phyloP scores from a whole-genome alignment of 2,888 invertebrate species.

The Ectemnius cavifrons region DNA sequence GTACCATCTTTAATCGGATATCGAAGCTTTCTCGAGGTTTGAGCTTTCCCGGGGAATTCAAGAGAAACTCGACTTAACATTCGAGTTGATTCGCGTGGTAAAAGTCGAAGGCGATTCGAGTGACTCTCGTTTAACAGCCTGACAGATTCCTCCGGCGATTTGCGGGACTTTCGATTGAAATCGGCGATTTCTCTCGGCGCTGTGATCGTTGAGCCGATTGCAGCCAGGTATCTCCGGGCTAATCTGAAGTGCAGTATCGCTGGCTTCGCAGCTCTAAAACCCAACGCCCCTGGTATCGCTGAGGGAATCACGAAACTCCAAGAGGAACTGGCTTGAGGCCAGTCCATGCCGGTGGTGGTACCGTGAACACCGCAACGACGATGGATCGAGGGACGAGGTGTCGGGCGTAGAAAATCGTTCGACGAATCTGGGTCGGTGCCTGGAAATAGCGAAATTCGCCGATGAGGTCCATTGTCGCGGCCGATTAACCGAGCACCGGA shows the following conservation, averaged over 20 bases:
- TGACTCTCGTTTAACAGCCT: neutral
- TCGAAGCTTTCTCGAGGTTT: too few relatives aligned
- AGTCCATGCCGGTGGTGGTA: conserved; percentile 20
- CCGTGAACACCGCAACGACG: conserved; percentile 28
- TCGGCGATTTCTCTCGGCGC: neutral
- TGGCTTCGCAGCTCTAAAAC: conserved; percentile 16
- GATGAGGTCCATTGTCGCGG: conserved; percentile 52
- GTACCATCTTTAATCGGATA: too few relatives aligned
- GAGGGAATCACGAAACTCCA: conserved; percentile 18
- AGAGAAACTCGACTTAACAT: too few relatives aligned
- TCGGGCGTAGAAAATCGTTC: conserved; percentile 56
- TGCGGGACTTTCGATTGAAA: conserved; percentile 7
- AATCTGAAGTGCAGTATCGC: conserved; percentile 37
- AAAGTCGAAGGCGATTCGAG: too few relatives aligned
- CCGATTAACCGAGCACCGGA: conserved; percentile 42
- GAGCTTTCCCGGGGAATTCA: too few relatives aligned
- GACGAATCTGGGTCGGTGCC: conserved; percentile 60
- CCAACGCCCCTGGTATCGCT: conserved; percentile 22
- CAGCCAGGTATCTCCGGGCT: conserved; percentile 21
- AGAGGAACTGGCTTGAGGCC: conserved; percentile 41
- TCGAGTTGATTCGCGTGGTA: too few relatives aligned
- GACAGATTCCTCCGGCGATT: neutral
- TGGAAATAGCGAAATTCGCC: conserved; percentile 59
- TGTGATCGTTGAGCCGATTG: too few relatives aligned
- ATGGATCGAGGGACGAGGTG: conserved; percentile 48